Evolutionary conservation across 2,888 invertebrate genomes (phyloP).

Genomic region (Epistrophe grossulariae): DNA sequence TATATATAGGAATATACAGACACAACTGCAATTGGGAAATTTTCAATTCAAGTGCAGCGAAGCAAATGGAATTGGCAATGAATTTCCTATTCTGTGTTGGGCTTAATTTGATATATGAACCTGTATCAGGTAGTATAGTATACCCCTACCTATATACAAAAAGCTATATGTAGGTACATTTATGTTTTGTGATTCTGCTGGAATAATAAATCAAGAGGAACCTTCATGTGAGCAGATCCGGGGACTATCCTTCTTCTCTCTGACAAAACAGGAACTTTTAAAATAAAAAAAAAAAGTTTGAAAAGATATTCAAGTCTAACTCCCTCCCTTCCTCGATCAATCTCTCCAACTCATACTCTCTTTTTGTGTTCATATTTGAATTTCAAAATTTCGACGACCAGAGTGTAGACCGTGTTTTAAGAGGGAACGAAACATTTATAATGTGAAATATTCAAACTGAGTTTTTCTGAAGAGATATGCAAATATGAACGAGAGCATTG

Average conservation of each 20-base stretch:
- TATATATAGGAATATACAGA: background rate
- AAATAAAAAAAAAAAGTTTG: constrained; percentile 17
- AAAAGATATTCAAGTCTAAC: constrained; percentile 15
- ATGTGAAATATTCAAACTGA: constrained; percentile 40
- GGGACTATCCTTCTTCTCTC: constrained; percentile 13
- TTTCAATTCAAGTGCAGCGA: constrained; percentile 74
- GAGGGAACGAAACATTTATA: constrained; percentile 32
- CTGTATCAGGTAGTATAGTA: constrained; percentile 27
- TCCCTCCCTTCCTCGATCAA: background rate
- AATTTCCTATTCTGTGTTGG: constrained; percentile 60
- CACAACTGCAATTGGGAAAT: constrained; percentile 69
- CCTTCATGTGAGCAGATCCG: constrained; percentile 50
- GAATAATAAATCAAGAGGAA: constrained; percentile 64
- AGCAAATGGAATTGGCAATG: constrained; percentile 75
- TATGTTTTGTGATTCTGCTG: constrained; percentile 32
- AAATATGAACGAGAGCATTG: constrained; percentile 65
- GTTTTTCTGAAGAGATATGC: constrained; percentile 68
- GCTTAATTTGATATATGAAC: constrained; percentile 64
- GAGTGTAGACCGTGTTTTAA: constrained; percentile 13
- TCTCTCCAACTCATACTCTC: background rate
- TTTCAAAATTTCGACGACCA: constrained; percentile 49
- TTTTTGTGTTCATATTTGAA: constrained; percentile 43
- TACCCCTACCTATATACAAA: background rate
- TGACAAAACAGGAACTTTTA: constrained; percentile 19
- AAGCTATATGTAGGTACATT: background rate